phyloP scores from a whole-genome alignment of 2,888 invertebrate genomes.

The Anoncus sp. region DNA sequence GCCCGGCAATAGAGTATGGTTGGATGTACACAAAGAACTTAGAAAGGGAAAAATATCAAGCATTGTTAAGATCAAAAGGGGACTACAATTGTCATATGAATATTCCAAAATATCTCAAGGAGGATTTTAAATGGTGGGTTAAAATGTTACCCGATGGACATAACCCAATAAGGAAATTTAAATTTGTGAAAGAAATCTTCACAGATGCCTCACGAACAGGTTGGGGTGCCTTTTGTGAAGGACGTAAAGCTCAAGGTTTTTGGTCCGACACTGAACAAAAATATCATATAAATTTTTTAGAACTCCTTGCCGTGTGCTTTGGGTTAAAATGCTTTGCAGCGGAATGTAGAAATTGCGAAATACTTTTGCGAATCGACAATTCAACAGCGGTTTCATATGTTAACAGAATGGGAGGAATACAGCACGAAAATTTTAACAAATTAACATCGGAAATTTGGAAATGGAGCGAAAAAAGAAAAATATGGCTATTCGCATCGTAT shows the following conservation, averaged over 20 bases:
- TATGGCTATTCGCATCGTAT: slow-evolving; percentile 74
- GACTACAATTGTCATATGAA: slow-evolving; percentile 37
- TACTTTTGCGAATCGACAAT: slow-evolving; percentile 48
- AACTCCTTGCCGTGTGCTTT: too few relatives aligned
- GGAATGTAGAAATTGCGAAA: slow-evolving; percentile 33
- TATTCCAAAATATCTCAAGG: slow-evolving; percentile 8
- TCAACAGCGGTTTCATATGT: slow-evolving; percentile 45
- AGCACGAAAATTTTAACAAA: slow-evolving; percentile 27
- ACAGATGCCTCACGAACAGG: slow-evolving; percentile 45
- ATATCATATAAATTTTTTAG: slow-evolving; percentile 46
- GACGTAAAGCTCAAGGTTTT: slow-evolving; percentile 29
- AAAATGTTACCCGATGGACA: background rate
- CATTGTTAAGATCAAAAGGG: slow-evolving; percentile 9
- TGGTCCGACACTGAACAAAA: slow-evolving; percentile 27
- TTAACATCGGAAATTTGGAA: slow-evolving; percentile 51
- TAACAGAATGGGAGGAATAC: slow-evolving; percentile 47
- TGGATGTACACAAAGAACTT: slow-evolving; percentile 31
- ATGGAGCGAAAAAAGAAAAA: slow-evolving; percentile 47
- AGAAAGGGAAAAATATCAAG: slow-evolving; percentile 45
- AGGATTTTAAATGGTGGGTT: slow-evolving; percentile 47
- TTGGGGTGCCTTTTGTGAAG: slow-evolving; percentile 31
- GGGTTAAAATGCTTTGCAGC: too few relatives aligned
- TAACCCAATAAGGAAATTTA: slow-evolving; percentile 15
- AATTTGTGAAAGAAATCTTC: slow-evolving; percentile 29
- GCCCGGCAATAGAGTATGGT: slow-evolving; percentile 33